Conservation (phyloP, 2,888 invertebrate genomes). For the Oscheius onirici region DNA sequence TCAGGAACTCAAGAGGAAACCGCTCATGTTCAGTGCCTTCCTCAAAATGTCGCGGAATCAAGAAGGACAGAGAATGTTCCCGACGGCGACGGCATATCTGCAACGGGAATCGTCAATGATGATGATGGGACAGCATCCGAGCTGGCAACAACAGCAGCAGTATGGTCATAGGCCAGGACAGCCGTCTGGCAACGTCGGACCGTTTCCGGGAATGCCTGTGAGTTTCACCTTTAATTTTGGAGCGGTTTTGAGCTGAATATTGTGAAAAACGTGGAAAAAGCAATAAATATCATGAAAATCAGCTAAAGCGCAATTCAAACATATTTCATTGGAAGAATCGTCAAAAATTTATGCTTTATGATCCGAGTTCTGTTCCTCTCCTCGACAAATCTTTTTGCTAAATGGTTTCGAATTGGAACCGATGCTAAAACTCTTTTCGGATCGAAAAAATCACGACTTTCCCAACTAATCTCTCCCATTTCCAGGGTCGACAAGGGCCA, state of each 20-base stretch:
- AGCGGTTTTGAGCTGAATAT: too few species aligned
- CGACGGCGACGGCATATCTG: neutral
- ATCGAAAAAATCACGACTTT: neutral
- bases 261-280: too few species aligned
- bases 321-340: too few species aligned
- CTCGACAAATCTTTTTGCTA: too few species aligned
- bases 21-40: constrained; percentile 92
- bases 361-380: too few species aligned
- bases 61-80: constrained; percentile 8
- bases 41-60: constrained; percentile 77
- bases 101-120: neutral
- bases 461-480: neutral
- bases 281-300: too few species aligned
- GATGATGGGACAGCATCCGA: constrained; percentile 16
- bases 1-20: constrained; percentile 89
- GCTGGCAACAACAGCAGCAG: constrained; percentile 33
- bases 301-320: too few species aligned
- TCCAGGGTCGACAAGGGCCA: constrained; percentile 21
- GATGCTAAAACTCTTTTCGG: neutral
- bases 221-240: neutral
- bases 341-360: too few species aligned
- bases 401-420: too few species aligned
- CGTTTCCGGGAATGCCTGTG: constrained; percentile 20
- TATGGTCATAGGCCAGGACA: constrained; percentile 25
- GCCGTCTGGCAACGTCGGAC: constrained; percentile 18